These are phyloP conservation scores for Siderastrea siderea DNA, from an alignment of 92 coral and sea anemone genomes.

Conservation along the genomic window DNA sequence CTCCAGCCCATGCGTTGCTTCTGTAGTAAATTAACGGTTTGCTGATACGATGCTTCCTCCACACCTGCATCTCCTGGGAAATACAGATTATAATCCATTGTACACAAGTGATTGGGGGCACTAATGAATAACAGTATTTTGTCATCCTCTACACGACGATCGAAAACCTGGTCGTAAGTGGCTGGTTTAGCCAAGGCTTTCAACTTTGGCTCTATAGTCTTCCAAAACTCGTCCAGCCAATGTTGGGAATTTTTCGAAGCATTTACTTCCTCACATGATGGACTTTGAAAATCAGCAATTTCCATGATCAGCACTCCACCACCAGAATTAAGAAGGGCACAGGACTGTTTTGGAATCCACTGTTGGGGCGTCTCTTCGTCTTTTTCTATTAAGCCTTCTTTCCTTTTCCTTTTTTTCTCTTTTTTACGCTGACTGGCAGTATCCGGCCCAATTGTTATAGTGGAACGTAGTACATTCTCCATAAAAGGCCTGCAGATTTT, in stretches of 20 bases:
- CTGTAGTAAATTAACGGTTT: background rate
- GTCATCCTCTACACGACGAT: background rate
- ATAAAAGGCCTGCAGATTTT: background rate
- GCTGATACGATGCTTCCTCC: background rate
- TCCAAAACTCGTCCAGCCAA: slow-evolving; percentile 3
- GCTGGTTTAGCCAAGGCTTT: background rate
- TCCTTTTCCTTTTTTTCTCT: background rate
- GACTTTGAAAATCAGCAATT: background rate
- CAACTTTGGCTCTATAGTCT: background rate
- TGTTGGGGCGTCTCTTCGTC: too few relatives aligned
- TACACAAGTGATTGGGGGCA: background rate
- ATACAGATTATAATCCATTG: background rate
- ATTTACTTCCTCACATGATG: background rate
- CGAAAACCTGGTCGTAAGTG: background rate
- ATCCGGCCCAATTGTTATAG: background rate
- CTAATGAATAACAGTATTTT: background rate
- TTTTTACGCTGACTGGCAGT: background rate
- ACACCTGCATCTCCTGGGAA: background rate
- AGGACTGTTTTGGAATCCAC: background rate
- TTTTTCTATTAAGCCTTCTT: background rate
- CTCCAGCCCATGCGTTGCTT: background rate
- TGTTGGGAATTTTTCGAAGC: background rate
- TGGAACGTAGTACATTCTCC: background rate
- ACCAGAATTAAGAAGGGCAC: slow-evolving; percentile 12
- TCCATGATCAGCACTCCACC: background rate